These are phyloP conservation scores for Pangasius mekongensis DNA, from an alignment of 2,797 vertebrate species.

Conservation along the genomic window DNA sequence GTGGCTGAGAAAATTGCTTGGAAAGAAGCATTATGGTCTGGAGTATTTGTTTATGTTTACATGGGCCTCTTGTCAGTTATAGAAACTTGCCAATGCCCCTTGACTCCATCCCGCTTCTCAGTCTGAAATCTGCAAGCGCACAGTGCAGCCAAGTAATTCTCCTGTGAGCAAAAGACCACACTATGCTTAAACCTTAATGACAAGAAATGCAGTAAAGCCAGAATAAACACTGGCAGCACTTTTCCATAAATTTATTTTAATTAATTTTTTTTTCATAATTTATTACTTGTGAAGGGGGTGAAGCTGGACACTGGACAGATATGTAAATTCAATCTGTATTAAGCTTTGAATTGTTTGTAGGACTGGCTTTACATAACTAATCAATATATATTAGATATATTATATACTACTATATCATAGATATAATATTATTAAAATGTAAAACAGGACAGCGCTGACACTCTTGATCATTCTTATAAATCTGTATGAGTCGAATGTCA, in stretches of 20 bases:
- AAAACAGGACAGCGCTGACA: not conserved
- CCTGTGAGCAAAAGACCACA: not conserved
- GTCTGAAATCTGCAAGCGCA: not conserved
- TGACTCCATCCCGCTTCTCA: not conserved
- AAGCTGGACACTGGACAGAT: not conserved
- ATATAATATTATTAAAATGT: not conserved
- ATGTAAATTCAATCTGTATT: not conserved
- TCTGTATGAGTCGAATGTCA: not conserved
- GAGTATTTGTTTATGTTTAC: not conserved
- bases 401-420: not conserved
- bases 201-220: not conserved
- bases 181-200: not conserved
- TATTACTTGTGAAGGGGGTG: not conserved
- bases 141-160: not conserved
- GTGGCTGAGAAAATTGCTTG: not conserved
- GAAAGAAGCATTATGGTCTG: not conserved
- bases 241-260: not conserved
- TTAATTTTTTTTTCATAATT: too few relatives aligned
- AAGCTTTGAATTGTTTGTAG: not conserved
- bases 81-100: not conserved
- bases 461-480: not conserved
- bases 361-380: not conserved
- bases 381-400: not conserved
- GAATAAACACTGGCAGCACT: not conserved
- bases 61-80: not conserved